These are phyloP conservation scores for Rhynchonycteris naso DNA, from an alignment of 2,797 vertebrate species.

Conservation along the genomic window DNA sequence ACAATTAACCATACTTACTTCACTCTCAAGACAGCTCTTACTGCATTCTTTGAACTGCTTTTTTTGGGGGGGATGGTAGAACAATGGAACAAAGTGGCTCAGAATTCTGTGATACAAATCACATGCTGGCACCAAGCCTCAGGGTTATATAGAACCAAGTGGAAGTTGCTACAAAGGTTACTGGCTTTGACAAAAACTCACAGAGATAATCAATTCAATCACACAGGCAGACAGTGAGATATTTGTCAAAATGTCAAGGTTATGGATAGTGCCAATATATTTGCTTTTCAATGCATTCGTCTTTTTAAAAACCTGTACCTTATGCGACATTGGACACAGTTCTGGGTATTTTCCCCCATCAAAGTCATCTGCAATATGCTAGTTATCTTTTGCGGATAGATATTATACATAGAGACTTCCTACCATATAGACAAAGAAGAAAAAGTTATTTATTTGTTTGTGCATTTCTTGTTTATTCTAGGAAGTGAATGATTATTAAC, in stretches of 20 bases:
- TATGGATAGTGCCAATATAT: slow-evolving; percentile 68
- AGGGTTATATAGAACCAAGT: slow-evolving; percentile 20
- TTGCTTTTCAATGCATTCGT: slow-evolving; percentile 67
- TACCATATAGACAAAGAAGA: background rate
- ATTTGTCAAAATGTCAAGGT: slow-evolving; percentile 77
- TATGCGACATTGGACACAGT: background rate
- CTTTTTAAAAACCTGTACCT: slow-evolving; percentile 65
- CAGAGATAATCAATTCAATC: slow-evolving; percentile 73
- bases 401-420: background rate
- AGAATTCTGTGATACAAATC: background rate
- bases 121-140: background rate
- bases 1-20: background rate
- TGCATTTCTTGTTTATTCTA: background rate
- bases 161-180: slow-evolving; percentile 57
- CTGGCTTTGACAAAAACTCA: slow-evolving; percentile 68
- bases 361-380: background rate
- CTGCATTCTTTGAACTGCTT: background rate
- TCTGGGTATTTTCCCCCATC: background rate
- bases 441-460: background rate
- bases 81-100: background rate
- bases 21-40: background rate
- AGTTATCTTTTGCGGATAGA: background rate
- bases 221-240: slow-evolving; percentile 62
- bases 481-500: background rate
- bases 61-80: background rate